phyloP scores from a whole-genome alignment of 2,797 vertebrate genomes.

The Sebastiscus tertius region DNA sequence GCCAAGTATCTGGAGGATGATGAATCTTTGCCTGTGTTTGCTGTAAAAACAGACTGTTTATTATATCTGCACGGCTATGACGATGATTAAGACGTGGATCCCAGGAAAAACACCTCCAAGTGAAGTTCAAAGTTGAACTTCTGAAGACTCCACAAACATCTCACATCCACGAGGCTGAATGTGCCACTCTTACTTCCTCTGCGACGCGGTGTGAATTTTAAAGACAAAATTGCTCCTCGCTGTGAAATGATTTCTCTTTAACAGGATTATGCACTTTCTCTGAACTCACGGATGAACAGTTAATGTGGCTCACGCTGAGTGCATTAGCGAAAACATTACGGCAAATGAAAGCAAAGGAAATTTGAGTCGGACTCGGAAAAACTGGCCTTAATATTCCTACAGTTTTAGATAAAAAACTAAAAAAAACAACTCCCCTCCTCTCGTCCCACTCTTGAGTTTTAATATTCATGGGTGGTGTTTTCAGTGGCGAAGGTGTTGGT shows the following conservation, averaged over 20 bases:
- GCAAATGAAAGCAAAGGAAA: conserved; percentile 17
- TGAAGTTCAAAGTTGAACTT: conserved; percentile 40
- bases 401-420: conserved; percentile 5
- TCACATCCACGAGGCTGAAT: neutral
- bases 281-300: conserved; percentile 41
- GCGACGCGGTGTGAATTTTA: conserved; percentile 19
- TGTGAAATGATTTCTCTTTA: conserved; percentile 37
- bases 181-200: neutral
- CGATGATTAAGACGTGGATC: conserved; percentile 25
- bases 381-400: neutral
- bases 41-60: conserved; percentile 59
- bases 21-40: conserved; percentile 28
- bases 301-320: conserved; percentile 14
- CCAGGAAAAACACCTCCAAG: conserved; percentile 25
- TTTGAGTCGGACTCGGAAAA: neutral
- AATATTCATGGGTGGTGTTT: conserved; percentile 6
- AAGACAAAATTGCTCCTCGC: conserved; percentile 25
- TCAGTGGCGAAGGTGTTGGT: conserved; percentile 13
- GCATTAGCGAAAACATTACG: conserved; percentile 11
- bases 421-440: neutral
- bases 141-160: neutral
- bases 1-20: conserved; percentile 58
- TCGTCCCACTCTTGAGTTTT: neutral
- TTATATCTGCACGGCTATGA: conserved; percentile 7
- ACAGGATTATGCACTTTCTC: conserved; percentile 45